Evolutionary conservation across 2,888 invertebrate species (phyloP).

Genomic region (Antheraea yamamai): DNA sequence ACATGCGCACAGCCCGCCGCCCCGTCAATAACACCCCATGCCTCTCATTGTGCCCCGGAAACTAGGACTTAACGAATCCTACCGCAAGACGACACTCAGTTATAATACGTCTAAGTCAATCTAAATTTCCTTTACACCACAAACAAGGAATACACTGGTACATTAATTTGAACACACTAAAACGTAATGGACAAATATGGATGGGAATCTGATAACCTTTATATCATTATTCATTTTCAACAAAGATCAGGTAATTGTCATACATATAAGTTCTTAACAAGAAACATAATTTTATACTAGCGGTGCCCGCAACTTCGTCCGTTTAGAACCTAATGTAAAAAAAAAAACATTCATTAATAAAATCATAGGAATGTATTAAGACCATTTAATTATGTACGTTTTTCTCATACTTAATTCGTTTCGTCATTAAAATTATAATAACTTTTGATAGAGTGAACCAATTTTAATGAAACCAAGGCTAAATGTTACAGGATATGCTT

Average conservation of each 20-base stretch:
- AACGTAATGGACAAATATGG: background rate
- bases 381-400: too few relatives aligned
- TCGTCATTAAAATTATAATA: too few relatives aligned
- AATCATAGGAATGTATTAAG: too few relatives aligned
- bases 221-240: background rate
- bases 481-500: too few relatives aligned
- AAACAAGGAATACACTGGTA: conserved; percentile 12
- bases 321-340: too few relatives aligned
- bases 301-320: too few relatives aligned
- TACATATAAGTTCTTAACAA: background rate
- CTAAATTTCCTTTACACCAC: conserved; percentile 37
- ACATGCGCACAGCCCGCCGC: conserved; percentile 71
- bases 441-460: too few relatives aligned
- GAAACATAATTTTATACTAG: background rate
- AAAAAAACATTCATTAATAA: too few relatives aligned
- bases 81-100: conserved; percentile 68
- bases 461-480: too few relatives aligned
- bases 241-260: background rate
- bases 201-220: background rate
- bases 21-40: conserved; percentile 73
- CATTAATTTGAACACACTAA: background rate
- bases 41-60: conserved; percentile 76
- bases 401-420: too few relatives aligned
- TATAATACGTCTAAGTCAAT: conserved; percentile 40
- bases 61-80: conserved; percentile 73